Conservation (phyloP, 2,113 vertebrate species). For the Athene noctua region DNA sequence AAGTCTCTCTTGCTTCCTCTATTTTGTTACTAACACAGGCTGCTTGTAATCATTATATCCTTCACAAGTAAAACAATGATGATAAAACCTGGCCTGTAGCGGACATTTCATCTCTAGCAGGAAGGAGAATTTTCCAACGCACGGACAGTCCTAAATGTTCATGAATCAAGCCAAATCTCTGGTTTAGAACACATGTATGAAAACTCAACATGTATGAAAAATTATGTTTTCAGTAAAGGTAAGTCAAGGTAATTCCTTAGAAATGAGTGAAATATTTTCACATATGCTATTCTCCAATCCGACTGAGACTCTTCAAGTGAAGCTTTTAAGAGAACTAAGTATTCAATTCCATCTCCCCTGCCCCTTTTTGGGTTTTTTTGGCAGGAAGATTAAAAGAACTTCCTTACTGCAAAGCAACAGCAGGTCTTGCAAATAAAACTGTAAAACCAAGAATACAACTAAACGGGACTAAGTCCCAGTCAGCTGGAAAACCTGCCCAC, state of each 20-base stretch:
- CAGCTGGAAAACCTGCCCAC: constrained; percentile 39
- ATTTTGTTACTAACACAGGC: constrained; percentile 37
- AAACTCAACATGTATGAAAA: constrained; percentile 2
- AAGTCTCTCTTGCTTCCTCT: constrained; percentile 59
- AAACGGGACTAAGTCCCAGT: neutral
- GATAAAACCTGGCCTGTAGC: neutral
- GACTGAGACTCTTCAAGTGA: constrained; percentile 29
- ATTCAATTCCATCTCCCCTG: neutral
- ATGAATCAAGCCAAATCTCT: neutral
- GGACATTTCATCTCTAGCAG: neutral
- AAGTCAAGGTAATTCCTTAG: constrained; percentile 18
- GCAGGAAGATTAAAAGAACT: constrained; percentile 33
- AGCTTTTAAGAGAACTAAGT: constrained; percentile 31
- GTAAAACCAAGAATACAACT: constrained; percentile 11
- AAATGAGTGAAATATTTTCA: neutral
- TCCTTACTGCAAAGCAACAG: constrained; percentile 7
- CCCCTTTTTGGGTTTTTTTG: neutral
- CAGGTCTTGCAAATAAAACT: constrained; percentile 27
- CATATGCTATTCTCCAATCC: neutral
- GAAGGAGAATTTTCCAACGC: neutral
- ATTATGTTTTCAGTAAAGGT: neutral
- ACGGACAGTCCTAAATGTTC: neutral
- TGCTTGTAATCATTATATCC: constrained; percentile 33
- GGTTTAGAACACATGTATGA: neutral
- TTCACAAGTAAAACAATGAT: neutral